Evolutionary conservation across 2,888 invertebrate genomes (phyloP), one percentile per base, ranked within the genome.

Genomic region (Tromatobia lineatoria): DNA sequence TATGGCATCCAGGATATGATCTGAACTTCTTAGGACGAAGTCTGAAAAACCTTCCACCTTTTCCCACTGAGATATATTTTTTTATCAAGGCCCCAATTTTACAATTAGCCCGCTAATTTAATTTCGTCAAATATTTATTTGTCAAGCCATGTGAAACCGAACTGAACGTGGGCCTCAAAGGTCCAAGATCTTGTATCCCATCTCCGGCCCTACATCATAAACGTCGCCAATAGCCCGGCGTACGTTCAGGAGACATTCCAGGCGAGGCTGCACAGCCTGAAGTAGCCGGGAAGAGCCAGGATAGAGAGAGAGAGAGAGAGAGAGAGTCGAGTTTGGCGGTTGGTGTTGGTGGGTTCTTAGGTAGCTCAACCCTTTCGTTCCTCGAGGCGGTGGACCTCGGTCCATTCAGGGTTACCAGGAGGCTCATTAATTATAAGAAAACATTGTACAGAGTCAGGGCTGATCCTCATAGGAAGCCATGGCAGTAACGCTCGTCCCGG

Each of bases 351-450:
- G 74, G 82, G 90, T 91, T 91, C 91, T 75, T 75, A 52, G 38
- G 38, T 10, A 8, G 64, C 54, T 67, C 25, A 45, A 83, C 90
- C 85, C 91, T 92, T 92, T 90, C 89, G 84, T 79, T 85, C 76
- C 91, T 90, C 88, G 85, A 86, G 90, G 90, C 90, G 89, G 86
- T 90, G 89, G 88, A 90, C 86, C 80, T 88, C 77, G 89, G 91
- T 91, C 90, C 90, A 92, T 92, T 92, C 90, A 89, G 85, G 87
- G 87, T 67, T 57, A 64, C 29, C 45, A 45, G 50, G 23, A 74
- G 69, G 71, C 87, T 92, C 92, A 92, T 92, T 92, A 92, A 92
- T 92, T 92, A 93, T 91, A 92, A 92, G 91, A 92, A 92, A 91
- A 92, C 92, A 92, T 91, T 91, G 90, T 90, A 90, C 88, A 67